phyloP scores from a whole-genome alignment of 1,140 invertebrate genomes.

The Nylanderia fulva region DNA sequence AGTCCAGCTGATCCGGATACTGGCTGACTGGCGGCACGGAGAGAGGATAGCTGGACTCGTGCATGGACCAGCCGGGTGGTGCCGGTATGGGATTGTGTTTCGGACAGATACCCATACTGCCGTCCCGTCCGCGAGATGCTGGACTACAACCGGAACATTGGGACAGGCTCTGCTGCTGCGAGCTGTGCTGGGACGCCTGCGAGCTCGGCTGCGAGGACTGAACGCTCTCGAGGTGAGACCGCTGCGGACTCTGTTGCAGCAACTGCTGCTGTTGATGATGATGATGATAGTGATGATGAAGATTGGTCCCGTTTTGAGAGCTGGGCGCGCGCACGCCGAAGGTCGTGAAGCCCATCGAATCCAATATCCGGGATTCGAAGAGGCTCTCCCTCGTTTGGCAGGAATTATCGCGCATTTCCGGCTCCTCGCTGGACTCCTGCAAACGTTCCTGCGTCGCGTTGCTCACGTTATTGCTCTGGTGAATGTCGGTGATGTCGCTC shows the following conservation, averaged over 20 bases:
- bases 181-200: constrained; percentile 50
- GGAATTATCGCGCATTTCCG: constrained; percentile 91
- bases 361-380: constrained; percentile 86
- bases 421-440: constrained; percentile 85
- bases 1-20: constrained; percentile 72
- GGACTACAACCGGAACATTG: constrained; percentile 78
- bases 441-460: constrained; percentile 85
- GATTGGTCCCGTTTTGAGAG: constrained; percentile 76
- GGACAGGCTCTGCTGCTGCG: constrained; percentile 59
- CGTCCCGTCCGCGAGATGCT: constrained; percentile 69
- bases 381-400: constrained; percentile 93
- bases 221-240: constrained; percentile 64
- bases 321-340: constrained; percentile 77
- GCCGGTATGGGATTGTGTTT: constrained; percentile 81
- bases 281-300: constrained; percentile 67
- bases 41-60: constrained; percentile 74
- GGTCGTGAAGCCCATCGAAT: constrained; percentile 78
- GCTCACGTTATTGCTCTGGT: constrained; percentile 84
- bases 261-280: constrained; percentile 69
- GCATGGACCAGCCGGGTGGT: constrained; percentile 81
- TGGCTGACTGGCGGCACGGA: constrained; percentile 50
- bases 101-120: constrained; percentile 73
- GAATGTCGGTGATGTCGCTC: constrained; percentile 84
- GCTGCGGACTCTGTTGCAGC: constrained; percentile 67
- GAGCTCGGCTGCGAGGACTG: constrained; percentile 61